Conservation (phyloP, 2,888 invertebrate genomes). For the Trypoxylon attenuatum region DNA sequence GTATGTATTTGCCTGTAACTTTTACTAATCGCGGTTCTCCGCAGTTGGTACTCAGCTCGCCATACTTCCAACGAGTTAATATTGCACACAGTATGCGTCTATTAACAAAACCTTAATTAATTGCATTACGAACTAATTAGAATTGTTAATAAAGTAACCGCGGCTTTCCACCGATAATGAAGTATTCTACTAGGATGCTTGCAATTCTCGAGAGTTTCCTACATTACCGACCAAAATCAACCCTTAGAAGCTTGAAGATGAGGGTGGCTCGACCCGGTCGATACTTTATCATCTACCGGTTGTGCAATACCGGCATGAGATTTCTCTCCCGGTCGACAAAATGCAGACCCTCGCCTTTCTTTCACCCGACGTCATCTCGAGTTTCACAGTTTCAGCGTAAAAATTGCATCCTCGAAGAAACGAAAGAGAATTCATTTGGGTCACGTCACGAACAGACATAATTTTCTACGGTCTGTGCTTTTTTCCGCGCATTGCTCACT, state of each 20-base stretch:
- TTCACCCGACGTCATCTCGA: background rate
- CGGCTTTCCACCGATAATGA: background rate
- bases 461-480: constrained; percentile 27
- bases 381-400: no score
- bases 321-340: background rate
- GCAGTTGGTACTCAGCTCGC: no score
- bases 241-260: background rate
- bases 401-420: no score
- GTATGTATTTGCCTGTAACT: no score
- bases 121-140: no score
- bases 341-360: background rate
- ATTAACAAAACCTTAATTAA: no score
- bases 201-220: background rate
- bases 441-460: constrained; percentile 15
- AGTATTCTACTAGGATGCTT: background rate
- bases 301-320: no score
- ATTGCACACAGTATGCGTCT: no score
- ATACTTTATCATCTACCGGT: constrained; percentile 17
- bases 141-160: no score
- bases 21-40: no score
- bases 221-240: constrained; percentile 16
- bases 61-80: no score
- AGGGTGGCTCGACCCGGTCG: constrained; percentile 6
- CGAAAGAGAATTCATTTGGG: no score
- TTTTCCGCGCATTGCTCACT: background rate